A percentile compares a stretch with the other conserved stretches of the same genome.
Conservation (phyloP, 2,888 invertebrate genomes). For the Mayetiola destructor region DNA sequence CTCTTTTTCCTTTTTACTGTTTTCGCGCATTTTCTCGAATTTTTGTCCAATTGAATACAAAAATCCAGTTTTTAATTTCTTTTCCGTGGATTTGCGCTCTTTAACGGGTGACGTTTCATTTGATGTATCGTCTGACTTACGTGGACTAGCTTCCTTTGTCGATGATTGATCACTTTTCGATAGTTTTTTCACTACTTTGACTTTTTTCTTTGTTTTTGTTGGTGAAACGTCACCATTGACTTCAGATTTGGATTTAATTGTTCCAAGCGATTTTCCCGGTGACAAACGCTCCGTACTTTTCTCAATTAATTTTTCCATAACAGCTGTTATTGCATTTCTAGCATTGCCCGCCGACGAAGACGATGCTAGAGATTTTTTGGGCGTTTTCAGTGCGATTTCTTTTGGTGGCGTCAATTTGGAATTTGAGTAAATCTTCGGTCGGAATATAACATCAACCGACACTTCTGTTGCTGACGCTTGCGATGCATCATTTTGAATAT, state of each 20-base stretch:
- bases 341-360: neutral
- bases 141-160: neutral
- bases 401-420: conserved; percentile 32
- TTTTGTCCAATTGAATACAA: conserved; percentile 65
- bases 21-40: conserved; percentile 49
- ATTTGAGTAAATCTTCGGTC: conserved; percentile 43
- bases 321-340: conserved; percentile 25
- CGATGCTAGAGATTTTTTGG: neutral
- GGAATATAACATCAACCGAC: neutral
- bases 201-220: conserved; percentile 21
- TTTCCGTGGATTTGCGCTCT: conserved; percentile 37
- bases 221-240: conserved; percentile 18
- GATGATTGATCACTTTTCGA: conserved; percentile 26
- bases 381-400: conserved; percentile 21
- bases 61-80: conserved; percentile 46
- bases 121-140: conserved; percentile 20
- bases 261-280: neutral
- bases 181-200: conserved; percentile 32
- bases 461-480: neutral
- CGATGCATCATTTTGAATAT: neutral
- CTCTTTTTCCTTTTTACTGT: conserved; percentile 34
- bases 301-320: conserved; percentile 18
- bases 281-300: conserved; percentile 15
- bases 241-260: neutral
- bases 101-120: conserved; percentile 23